Conservation (phyloP, 2,888 invertebrate genomes). For the Lepeophtheirus nordmannii region DNA sequence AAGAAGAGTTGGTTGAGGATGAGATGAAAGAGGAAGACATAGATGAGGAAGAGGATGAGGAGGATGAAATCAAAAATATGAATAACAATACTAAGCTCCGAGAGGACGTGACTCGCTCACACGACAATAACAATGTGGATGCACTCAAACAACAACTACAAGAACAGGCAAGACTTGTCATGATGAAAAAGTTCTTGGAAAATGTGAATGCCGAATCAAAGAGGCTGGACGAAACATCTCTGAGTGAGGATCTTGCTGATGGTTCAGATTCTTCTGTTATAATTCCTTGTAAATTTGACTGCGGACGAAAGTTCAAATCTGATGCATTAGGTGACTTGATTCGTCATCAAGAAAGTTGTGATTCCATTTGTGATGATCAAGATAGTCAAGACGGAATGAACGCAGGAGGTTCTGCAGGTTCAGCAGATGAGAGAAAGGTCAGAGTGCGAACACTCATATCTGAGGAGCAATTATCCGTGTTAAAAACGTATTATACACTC, state of each 20-base stretch:
- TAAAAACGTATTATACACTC: constrained; percentile 71
- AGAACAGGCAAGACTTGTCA: not conserved
- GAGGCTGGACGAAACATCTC: not conserved
- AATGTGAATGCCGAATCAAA: not conserved
- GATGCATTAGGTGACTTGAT: not conserved
- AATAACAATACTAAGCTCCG: not conserved
- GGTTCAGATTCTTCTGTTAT: no score
- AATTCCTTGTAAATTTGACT: not conserved
- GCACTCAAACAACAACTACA: not conserved
- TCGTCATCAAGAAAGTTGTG: not conserved
- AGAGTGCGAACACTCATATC: constrained; percentile 83
- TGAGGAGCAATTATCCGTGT: constrained; percentile 74
- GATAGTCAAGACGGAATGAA: constrained; percentile 3
- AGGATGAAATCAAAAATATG: constrained; percentile 22
- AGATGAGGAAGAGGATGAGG: constrained; percentile 33
- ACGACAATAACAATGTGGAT: not conserved
- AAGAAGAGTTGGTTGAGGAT: constrained; percentile 26
- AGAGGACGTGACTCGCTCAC: not conserved
- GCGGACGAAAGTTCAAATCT: not conserved
- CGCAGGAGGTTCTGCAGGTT: not conserved
- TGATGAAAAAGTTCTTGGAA: constrained; percentile 7
- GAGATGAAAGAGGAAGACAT: constrained; percentile 37
- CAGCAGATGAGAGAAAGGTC: constrained; percentile 32
- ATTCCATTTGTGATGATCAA: not conserved
- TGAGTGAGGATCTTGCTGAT: not conserved